Evolutionary conservation across 2,113 vertebrate genomes (phyloP), one percentile per base, ranked within the genome.

Genomic region (Gavia stellata): DNA sequence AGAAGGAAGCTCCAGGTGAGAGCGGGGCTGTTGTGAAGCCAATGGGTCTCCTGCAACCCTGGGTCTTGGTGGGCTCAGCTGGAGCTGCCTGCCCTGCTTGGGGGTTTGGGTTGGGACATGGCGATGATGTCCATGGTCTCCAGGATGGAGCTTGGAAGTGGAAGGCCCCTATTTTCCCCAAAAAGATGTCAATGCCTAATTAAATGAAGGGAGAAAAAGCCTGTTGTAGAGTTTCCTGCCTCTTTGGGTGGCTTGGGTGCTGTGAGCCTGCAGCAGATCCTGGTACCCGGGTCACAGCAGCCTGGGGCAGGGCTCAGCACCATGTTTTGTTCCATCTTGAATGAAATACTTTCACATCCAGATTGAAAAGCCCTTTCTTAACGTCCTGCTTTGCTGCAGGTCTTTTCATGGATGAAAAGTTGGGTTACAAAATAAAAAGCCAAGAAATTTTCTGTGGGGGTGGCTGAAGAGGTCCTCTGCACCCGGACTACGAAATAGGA

Each of bases 21-120:
- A 72, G 10, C 0, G 0, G 10, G n/a, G 16, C 55, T 4, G 1
- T 33, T 0, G 0, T 40, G 74, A 36, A 34, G 23, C 33, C 45
- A 20, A 3, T 3, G 36, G 7, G 17, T 61, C 12, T 84, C 12
- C 38, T 56, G 56, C 59, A n/a, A 7, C 14, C 24, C 45, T 3
- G 1, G 16, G 17, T 25, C 21, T 36, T 52, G 55, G 29, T 70
- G 42, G 50, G 38, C 63, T 71, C 44, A 17, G 8, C 18, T 50
- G 38, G 44, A 49, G 34, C 50, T 61, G 7, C 1, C 0, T 18
- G 23, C 11, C 65, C 26, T 1, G 10, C 17, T 0, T 65, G 19
- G 33, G 12, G 26, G 12, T 24, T 77, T 45, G 33, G 29, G 26
- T 5, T 75, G 47, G 68, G 74, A 75, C 24, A 4, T 11, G 19